phyloP scores from a whole-genome alignment of 2,888 invertebrate genomes.

The Danaus chrysippus region DNA sequence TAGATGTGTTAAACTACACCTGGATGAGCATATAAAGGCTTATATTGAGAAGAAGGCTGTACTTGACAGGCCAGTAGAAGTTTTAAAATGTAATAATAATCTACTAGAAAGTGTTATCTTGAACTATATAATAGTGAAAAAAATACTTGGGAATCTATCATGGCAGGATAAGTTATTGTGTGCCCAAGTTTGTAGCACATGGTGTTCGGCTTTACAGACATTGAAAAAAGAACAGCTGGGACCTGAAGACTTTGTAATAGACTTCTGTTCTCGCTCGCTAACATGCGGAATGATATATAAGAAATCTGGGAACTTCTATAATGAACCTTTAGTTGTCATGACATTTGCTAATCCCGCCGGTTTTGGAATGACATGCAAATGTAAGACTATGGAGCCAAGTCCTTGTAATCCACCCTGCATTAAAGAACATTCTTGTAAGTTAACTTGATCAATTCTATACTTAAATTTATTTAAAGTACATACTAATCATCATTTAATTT shows the following conservation, averaged over 20 bases:
- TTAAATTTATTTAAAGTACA: conserved; percentile 1
- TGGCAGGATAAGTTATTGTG: conserved; percentile 69
- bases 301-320: conserved; percentile 52
- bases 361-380: conserved; percentile 42
- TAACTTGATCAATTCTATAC: conserved; percentile 1
- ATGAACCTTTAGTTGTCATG: conserved; percentile 58
- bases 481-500: conserved; percentile 28
- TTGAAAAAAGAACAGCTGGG: conserved; percentile 53
- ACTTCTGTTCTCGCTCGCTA: conserved; percentile 39
- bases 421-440: conserved; percentile 63
- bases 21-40: conserved; percentile 52
- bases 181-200: conserved; percentile 60
- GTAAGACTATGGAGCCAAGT: conserved; percentile 46
- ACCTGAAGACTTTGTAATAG: conserved; percentile 58
- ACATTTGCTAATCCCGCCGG: conserved; percentile 56
- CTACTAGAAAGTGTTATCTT: conserved; percentile 53
- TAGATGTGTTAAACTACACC: conserved; percentile 43
- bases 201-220: conserved; percentile 58
- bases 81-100: conserved; percentile 43
- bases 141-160: conserved; percentile 56
- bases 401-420: conserved; percentile 57
- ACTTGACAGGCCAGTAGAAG: conserved; percentile 43
- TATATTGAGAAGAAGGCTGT: conserved; percentile 44
- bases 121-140: conserved; percentile 69
- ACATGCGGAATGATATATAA: conserved; percentile 46